Evolutionary conservation across 2,888 invertebrate species (phyloP).

Genomic region (Lagria hirta): DNA sequence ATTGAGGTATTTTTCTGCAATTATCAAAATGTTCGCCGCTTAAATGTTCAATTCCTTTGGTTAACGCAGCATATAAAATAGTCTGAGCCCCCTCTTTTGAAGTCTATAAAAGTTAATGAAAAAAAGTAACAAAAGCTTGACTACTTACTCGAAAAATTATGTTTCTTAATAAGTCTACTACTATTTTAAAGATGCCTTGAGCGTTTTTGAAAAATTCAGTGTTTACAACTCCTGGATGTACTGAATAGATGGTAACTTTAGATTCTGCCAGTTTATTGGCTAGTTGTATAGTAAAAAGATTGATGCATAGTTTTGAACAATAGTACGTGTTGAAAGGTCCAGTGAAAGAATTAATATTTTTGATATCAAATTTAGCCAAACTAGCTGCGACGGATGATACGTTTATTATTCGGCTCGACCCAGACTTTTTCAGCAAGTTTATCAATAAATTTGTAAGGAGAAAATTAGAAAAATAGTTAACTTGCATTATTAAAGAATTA

Average conservation of each 20-base stretch:
- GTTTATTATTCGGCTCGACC: slow-evolving; percentile 33
- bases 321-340: slow-evolving; percentile 26
- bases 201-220: slow-evolving; percentile 45
- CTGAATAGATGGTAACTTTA: slow-evolving; percentile 36
- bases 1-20: slow-evolving; percentile 33
- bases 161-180: slow-evolving; percentile 15
- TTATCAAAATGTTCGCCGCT: slow-evolving; percentile 47
- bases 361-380: slow-evolving; percentile 29
- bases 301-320: slow-evolving; percentile 39
- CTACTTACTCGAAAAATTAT: slow-evolving; percentile 27
- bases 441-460: slow-evolving; percentile 66
- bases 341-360: slow-evolving; percentile 31
- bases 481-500: slow-evolving; percentile 63
- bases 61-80: slow-evolving; percentile 41
- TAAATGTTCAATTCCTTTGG: slow-evolving; percentile 41
- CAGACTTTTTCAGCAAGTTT: slow-evolving; percentile 49
- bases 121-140: not conserved
- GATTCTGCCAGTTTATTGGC: slow-evolving; percentile 32
- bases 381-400: slow-evolving; percentile 18
- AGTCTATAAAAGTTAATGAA: slow-evolving; percentile 26
- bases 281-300: slow-evolving; percentile 32
- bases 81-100: slow-evolving; percentile 42
- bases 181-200: slow-evolving; percentile 1
- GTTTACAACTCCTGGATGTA: slow-evolving; percentile 40
- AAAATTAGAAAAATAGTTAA: slow-evolving; percentile 73